A percentile compares a stretch with the other conserved stretches of the same genome.
Evolutionary conservation across 2,113 vertebrate genomes (phyloP).

Genomic region (Synodontis membranacea): DNA sequence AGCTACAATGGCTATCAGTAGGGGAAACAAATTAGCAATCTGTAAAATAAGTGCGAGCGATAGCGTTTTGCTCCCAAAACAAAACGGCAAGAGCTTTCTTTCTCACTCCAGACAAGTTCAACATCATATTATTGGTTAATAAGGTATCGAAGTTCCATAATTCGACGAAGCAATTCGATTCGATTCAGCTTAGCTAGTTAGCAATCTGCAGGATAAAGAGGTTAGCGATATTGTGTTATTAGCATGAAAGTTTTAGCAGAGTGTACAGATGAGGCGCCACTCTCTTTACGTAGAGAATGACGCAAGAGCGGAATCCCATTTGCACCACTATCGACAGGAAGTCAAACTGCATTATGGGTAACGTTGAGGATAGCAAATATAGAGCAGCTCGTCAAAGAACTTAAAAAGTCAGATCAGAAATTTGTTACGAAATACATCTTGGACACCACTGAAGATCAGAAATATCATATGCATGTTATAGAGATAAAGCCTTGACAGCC

Average conservation of each 20-base stretch:
- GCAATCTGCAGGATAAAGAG: neutral
- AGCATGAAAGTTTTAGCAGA: neutral
- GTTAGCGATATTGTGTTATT: neutral
- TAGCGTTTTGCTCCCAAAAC: neutral
- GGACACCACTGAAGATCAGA: too few species aligned
- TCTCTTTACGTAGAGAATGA: neutral
- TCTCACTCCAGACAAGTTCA: neutral
- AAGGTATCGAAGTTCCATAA: neutral
- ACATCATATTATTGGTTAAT: neutral
- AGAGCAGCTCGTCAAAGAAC: neutral
- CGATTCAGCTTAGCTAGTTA: neutral
- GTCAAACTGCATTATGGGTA: neutral
- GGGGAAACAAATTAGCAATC: neutral
- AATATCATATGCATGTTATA: neutral
- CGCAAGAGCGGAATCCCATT: neutral
- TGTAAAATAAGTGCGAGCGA: neutral
- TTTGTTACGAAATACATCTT: neutral
- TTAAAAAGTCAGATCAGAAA: neutral
- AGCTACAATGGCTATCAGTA: neutral
- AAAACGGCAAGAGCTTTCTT: neutral
- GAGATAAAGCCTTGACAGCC: neutral
- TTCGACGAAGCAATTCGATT: too few species aligned
- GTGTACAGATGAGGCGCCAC: neutral
- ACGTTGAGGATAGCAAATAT: neutral
- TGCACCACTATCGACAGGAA: neutral